A percentile compares a stretch with the other conserved stretches of the same genome.
These are phyloP conservation scores for Sebastes iracundus DNA, from an alignment of 2,797 vertebrate genomes.

Conservation along the genomic window DNA sequence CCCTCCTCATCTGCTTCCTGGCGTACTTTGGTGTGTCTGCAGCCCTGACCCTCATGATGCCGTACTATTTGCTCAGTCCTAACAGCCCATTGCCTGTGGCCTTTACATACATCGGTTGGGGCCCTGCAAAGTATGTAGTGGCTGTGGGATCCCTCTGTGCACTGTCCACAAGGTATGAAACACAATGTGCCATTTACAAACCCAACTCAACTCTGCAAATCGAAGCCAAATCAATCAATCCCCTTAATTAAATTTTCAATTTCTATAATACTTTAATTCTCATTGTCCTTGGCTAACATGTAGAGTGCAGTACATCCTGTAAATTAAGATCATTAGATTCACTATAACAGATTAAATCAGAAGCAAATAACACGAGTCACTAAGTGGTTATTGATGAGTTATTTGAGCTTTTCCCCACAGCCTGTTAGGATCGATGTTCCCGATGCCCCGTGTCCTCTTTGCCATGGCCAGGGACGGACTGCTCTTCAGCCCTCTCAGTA, in stretches of 20 bases:
- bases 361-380: neutral
- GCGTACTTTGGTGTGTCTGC: slow-evolving; percentile 89
- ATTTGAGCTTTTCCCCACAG: slow-evolving; percentile 66
- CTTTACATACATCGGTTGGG: slow-evolving; percentile 88
- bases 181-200: neutral
- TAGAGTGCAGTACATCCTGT: neutral
- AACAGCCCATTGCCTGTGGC: slow-evolving; percentile 86
- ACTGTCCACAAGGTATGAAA: slow-evolving; percentile 86
- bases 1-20: slow-evolving; percentile 89
- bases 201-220: neutral
- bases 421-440: slow-evolving; percentile 90
- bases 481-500: slow-evolving; percentile 86
- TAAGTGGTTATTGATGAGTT: neutral
- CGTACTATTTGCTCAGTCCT: slow-evolving; percentile 85
- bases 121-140: slow-evolving; percentile 83
- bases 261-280: neutral
- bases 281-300: neutral
- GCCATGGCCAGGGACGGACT: slow-evolving; percentile 93
- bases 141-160: slow-evolving; percentile 90
- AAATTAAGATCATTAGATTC: neutral
- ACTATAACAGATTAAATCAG: neutral
- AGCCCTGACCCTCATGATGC: slow-evolving; percentile 90
- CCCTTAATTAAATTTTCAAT: neutral
- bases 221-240: neutral
- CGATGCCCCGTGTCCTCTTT: slow-evolving; percentile 90